Evolutionary conservation across 2,113 vertebrate species (phyloP).

Genomic region (Taurulus bubalis): DNA sequence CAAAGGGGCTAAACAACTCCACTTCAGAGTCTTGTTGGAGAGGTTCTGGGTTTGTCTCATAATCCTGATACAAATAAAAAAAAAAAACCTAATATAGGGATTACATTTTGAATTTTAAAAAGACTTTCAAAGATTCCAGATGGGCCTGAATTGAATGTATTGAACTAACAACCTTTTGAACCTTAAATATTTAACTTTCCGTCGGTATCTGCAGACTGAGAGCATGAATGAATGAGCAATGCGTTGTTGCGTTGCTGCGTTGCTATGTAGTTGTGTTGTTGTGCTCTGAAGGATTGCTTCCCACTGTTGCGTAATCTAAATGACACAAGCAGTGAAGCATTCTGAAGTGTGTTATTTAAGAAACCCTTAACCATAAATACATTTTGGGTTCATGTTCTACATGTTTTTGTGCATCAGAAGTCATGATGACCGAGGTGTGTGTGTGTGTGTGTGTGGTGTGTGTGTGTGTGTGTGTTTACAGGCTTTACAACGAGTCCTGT

Average conservation of each 20-base stretch:
- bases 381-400: background rate
- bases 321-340: too few species aligned
- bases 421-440: background rate
- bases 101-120: background rate
- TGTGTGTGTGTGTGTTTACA: constrained; percentile 63
- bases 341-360: background rate
- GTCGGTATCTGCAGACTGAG: background rate
- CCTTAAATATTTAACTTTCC: background rate
- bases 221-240: too few species aligned
- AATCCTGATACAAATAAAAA: too few species aligned
- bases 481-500: constrained; percentile 88
- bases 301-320: too few species aligned
- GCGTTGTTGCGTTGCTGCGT: too few species aligned
- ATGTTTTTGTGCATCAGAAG: background rate
- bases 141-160: background rate
- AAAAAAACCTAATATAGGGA: too few species aligned
- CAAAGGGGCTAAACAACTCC: too few species aligned
- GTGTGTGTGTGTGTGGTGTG: constrained; percentile 35
- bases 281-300: too few species aligned
- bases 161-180: background rate
- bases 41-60: too few species aligned
- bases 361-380: background rate
- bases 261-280: too few species aligned
- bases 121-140: background rate
- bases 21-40: too few species aligned